Base-by-base conservation (phyloP, 2,888 invertebrate genomes). In the Aphrophora alni region DNA sequence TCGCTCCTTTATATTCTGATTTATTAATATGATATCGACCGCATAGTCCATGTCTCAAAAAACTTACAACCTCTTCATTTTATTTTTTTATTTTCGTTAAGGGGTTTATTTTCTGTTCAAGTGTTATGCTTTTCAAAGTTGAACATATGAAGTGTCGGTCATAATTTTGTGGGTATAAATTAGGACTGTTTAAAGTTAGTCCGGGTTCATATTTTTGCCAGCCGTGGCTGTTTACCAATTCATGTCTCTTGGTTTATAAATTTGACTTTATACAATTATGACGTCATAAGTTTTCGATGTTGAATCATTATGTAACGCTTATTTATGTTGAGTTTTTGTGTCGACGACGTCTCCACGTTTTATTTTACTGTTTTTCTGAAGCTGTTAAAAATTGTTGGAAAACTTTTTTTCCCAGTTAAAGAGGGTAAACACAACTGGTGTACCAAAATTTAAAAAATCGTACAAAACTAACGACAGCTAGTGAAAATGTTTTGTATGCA, bases 41-140 rank as follows among this genome's bases (percentile, higher is more conserved):
- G 59, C 59, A 59, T 21, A 59, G 59, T 21, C 59, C 59, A 59
- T 59, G 59, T 59, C 59, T 59, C 59, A 59, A 59, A 59, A 59
- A 59, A 59, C 59, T 59, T 59, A 59, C 59, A 59, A 59, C 59
- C 59, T 21, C 21, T 59, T 59, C 59, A 21, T 59, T 59, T 59
- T 59, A 21, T 33, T 17, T 59, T 59, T 59, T 59, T 21, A 21
- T 59, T 59, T 59, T 8, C 1, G n/a, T 59, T 21, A n/a, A 21
- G 21, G 59, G 59, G n/a, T 59, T 59, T 21, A 21, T 59, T 59
- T 59, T 3, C 5, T n/a, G 12, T 59, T 21, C n/a, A 59, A 59
- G 59, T 59, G 59, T 59, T 59, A 21, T 21, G 59, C 2, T 59
- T 59, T 59, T 21, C 59, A 59, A 59, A n/a, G 59, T 59, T n/a